Evolutionary conservation across 2,113 vertebrate genomes (phyloP).

Genomic region (Boulengeromyrus knoepffleri): DNA sequence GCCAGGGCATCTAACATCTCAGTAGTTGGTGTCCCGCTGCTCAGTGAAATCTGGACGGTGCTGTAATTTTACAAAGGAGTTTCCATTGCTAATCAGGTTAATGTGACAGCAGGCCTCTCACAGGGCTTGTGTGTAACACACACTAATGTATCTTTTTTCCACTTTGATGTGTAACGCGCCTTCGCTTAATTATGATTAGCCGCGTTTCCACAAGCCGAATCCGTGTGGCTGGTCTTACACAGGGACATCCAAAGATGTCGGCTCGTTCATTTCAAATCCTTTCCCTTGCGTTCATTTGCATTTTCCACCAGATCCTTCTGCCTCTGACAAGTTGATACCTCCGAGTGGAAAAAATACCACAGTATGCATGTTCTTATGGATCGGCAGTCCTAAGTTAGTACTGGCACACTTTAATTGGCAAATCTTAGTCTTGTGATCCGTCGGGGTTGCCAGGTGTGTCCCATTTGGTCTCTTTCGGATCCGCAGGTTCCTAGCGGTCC

Average conservation of each 20-base stretch:
- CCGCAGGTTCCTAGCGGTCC: conserved; percentile 4
- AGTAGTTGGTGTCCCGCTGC: background rate
- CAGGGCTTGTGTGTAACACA: conserved; percentile 16
- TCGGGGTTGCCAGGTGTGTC: background rate
- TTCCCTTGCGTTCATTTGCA: background rate
- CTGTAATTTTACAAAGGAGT: conserved; percentile 15
- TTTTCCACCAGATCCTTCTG: conserved; percentile 55
- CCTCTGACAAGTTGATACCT: background rate
- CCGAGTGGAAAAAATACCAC: conserved; percentile 44
- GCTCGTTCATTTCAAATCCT: background rate
- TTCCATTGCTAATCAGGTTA: conserved; percentile 21
- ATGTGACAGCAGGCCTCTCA: conserved; percentile 7
- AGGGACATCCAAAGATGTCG: background rate
- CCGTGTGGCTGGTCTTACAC: background rate
- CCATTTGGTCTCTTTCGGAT: background rate
- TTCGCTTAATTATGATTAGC: conserved; percentile 16
- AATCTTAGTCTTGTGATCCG: background rate
- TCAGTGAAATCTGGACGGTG: background rate
- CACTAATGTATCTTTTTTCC: conserved; percentile 22
- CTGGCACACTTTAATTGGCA: background rate
- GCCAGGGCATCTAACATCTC: background rate
- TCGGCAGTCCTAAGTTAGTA: background rate
- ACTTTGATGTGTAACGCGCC: conserved; percentile 17
- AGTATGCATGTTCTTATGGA: conserved; percentile 58
- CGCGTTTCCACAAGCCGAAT: background rate